Conservation (phyloP, 2,888 invertebrate species). For the Noctua janthina region DNA sequence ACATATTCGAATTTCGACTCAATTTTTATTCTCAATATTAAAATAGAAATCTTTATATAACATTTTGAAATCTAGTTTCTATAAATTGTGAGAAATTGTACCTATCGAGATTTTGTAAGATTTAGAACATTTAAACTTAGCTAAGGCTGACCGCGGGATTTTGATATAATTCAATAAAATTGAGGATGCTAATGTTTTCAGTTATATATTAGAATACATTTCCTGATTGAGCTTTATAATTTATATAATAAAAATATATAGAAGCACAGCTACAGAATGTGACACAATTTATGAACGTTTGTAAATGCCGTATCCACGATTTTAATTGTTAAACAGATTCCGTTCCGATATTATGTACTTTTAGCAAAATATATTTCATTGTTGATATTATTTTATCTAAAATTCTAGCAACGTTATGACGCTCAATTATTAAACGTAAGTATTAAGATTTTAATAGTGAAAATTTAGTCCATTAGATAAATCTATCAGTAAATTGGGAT, state of each 20-base stretch:
- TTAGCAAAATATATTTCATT: conserved; percentile 65
- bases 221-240: conserved; percentile 29
- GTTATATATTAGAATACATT: conserved; percentile 16
- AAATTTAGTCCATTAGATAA: conserved; percentile 81
- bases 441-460: conserved; percentile 73
- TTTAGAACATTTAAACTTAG: conserved; percentile 65
- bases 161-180: conserved; percentile 50
- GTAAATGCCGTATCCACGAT: conserved; percentile 7
- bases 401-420: conserved; percentile 78
- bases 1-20: conserved; percentile 84
- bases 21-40: conserved; percentile 75
- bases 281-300: conserved; percentile 14
- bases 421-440: conserved; percentile 85
- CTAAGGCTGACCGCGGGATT: conserved; percentile 48
- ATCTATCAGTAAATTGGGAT: conserved; percentile 68
- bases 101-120: conserved; percentile 72
- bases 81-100: conserved; percentile 69
- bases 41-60: conserved; percentile 68
- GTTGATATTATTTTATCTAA: conserved; percentile 67
- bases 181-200: conserved; percentile 26
- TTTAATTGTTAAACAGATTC: conserved; percentile 49
- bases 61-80: conserved; percentile 63
- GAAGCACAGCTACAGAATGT: conserved; percentile 9
- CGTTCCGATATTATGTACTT: conserved; percentile 55
- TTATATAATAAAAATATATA: conserved; percentile 22